Evolutionary conservation across 23 tunicate species (phyloP).

Genomic region (Styela plicata): DNA sequence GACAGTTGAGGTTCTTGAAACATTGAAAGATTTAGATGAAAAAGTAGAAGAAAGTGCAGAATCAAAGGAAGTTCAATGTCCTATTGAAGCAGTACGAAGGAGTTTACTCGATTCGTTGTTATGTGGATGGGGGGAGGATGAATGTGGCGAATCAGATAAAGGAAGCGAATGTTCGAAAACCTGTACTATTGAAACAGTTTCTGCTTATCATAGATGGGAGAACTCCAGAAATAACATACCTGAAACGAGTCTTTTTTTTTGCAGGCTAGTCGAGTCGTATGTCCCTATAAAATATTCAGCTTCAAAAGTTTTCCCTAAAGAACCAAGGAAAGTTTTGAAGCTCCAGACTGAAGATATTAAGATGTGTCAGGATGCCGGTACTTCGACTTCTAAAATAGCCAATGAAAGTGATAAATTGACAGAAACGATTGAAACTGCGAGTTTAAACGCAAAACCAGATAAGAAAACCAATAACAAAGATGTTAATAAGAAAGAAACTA

Average conservation of each 20-base stretch:
- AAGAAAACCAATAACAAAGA: too few relatives aligned
- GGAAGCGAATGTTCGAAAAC: neutral
- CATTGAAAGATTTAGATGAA: neutral
- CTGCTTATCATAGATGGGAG: slow-evolving; percentile 2
- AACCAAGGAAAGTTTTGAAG: too few relatives aligned
- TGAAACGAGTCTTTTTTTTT: slow-evolving; percentile 12
- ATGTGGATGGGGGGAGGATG: slow-evolving; percentile 10
- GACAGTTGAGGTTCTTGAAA: neutral
- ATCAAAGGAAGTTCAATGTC: neutral
- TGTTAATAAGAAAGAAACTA: too few relatives aligned
- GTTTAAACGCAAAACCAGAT: too few relatives aligned
- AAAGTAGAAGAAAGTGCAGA: neutral
- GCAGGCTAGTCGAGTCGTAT: neutral
- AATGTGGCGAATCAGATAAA: neutral
- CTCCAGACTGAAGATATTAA: too few relatives aligned
- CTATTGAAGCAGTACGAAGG: neutral
- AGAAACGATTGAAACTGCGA: too few relatives aligned
- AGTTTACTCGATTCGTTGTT: slow-evolving; percentile 27
- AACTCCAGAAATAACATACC: neutral
- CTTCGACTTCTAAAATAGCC: too few relatives aligned
- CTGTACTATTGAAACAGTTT: neutral
- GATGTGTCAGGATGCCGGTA: too few relatives aligned
- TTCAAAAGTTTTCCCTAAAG: neutral
- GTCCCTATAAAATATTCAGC: neutral
- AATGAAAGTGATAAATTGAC: too few relatives aligned